Evolutionary conservation across 2,797 vertebrate species (phyloP).

Genomic region (Rhinatrema bivittatum): DNA sequence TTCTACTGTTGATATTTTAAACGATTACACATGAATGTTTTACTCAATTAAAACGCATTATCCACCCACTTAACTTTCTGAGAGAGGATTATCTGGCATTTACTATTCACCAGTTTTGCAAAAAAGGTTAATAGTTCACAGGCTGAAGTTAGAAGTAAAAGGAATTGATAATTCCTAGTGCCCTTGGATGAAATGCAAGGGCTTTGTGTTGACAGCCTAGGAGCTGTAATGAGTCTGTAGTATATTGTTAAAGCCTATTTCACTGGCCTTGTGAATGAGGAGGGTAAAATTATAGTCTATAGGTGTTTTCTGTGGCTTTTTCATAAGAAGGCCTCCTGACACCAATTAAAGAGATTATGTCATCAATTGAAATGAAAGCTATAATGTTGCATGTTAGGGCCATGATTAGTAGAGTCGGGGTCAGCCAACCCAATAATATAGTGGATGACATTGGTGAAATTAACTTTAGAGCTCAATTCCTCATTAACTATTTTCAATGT

Average conservation of each 20-base stretch:
- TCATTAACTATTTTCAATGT: conserved; percentile 73
- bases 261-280: conserved; percentile 71
- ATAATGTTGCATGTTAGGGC: conserved; percentile 64
- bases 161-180: conserved; percentile 60
- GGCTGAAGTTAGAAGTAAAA: conserved; percentile 54
- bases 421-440: conserved; percentile 69
- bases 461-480: conserved; percentile 67
- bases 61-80: conserved; percentile 46
- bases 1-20: conserved; percentile 27
- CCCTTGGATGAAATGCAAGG: conserved; percentile 54
- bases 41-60: conserved; percentile 54
- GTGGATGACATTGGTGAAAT: conserved; percentile 69
- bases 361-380: conserved; percentile 79
- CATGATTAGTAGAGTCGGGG: conserved; percentile 82
- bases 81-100: conserved; percentile 57
- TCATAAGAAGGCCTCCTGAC: conserved; percentile 77
- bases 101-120: conserved; percentile 56
- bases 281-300: conserved; percentile 74
- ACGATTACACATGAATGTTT: conserved; percentile 26
- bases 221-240: conserved; percentile 65
- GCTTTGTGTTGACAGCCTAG: conserved; percentile 67
- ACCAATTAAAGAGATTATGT: conserved; percentile 99
- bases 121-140: conserved; percentile 70
- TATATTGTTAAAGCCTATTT: conserved; percentile 69
- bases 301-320: conserved; percentile 76